Base-by-base conservation (phyloP, 1,140 invertebrate species). In the Agrypnia vestita region DNA sequence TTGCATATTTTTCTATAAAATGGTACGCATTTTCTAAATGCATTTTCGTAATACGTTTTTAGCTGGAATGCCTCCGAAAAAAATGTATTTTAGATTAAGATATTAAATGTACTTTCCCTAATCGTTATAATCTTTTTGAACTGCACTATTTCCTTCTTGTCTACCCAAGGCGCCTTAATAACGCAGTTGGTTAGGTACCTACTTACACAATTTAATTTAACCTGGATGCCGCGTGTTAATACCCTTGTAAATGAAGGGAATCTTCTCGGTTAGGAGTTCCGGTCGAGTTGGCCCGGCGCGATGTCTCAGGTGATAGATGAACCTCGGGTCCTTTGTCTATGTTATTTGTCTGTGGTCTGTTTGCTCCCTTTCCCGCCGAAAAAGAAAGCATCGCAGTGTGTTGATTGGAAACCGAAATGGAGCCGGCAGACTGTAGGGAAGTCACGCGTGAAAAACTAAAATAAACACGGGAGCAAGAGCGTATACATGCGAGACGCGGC, bases 301-400 rank as follows among this genome's bases (percentile, higher is more conserved):
- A 13, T 76, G 78, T 76, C 78, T 19, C 46, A 49, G 46, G 25
- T 80, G 79, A 80, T 62, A 55, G 56, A 80, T 80, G 56, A 51
- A 47, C 17, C 12, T 51, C 56, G 51, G 53, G 15, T 59, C 43
- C 59, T 80, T 80, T 80, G 79, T 80, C 79, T 80, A 80, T 62
- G 73, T 80, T 76, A 80, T 80, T 80, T 80, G 79, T 80, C 79
- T 80, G 35, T 74, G 72, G 35, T 80, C 15, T 80, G 56, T 59
- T 73, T 73, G 78, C 56, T 79, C 47, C 21, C 59, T 79, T 79
- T 79, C 47, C 75, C 67, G 55, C 67, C 67, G 67, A 49, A 71
- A 71, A 71, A 53, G 49, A 71, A 78, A 56, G 17, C 64, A 15
- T 46, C 64, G 11, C 46, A n/a, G 59, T 35, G 47, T 67, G 75